Evolutionary conservation across 2,797 vertebrate genomes (phyloP).

Genomic region (Loriculus beryllinus): DNA sequence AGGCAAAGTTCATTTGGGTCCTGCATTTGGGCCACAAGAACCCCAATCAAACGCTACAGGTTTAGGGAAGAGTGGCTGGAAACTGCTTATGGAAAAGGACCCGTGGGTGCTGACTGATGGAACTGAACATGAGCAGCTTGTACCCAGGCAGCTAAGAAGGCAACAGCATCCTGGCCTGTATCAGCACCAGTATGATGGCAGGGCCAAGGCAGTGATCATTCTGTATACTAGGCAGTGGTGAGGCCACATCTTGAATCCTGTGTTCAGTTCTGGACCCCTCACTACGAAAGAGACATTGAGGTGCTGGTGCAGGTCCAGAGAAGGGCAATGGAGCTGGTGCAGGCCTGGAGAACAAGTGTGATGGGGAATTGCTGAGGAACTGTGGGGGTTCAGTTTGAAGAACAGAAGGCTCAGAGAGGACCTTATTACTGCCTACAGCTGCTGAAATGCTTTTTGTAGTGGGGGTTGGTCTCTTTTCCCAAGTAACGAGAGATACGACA

Average conservation of each 20-base stretch:
- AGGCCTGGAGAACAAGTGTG: accelerated
- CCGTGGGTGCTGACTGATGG: accelerated
- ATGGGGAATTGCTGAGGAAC: accelerated
- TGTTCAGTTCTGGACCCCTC: neutral
- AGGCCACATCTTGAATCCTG: accelerated
- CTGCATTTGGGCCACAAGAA: neutral
- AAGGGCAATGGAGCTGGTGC: accelerated
- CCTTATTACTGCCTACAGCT: accelerated
- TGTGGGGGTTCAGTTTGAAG: accelerated
- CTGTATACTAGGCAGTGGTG: accelerated
- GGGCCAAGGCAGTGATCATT: accelerated
- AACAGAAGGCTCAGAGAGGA: neutral
- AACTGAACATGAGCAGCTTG: accelerated
- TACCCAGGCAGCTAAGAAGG: too few species aligned
- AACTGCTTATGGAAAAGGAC: neutral
- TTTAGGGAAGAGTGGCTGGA: neutral
- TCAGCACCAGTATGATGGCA: neutral
- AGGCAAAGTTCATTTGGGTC: neutral
- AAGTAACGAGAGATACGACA: neutral
- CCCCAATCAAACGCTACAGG: accelerated
- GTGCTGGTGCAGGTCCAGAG: accelerated
- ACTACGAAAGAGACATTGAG: accelerated
- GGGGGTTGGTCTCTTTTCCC: accelerated
- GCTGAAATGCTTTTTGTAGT: accelerated
- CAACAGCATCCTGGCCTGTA: accelerated